Evolutionary conservation across 2,888 invertebrate genomes (phyloP), one percentile per base, ranked within the genome.

Genomic region (Tipula lateralis): DNA sequence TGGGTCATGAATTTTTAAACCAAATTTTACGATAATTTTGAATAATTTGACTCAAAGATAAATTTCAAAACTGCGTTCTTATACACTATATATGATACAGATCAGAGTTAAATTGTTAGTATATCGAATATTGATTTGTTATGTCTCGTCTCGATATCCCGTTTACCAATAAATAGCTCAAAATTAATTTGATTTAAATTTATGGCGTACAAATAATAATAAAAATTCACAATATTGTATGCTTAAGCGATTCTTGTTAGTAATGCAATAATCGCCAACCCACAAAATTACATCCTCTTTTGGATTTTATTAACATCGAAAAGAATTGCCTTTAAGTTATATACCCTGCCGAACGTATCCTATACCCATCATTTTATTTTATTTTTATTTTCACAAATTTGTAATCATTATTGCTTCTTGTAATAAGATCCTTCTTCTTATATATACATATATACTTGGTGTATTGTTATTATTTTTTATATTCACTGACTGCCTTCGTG

Each of bases 361-460:
- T 39, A 39, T 44, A 44, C 66, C 24, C 66, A 66, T 24, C 24
- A 50, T 50, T 50, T 66, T 1, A 66, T 66, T 66, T 66, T 66
- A 66, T 66, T 66, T 66, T 66, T 66, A 66, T 66, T 66, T 66
- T 66, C 66, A 24, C 66, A 66, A 66, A 66, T 66, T 66, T 66
- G 66, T 66, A 66, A 66, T 66, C 66, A 66, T 66, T 24, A 66
- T 66, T 66, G 19, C 24, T 66, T 12, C 24, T 50, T 44, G 44
- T 44, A 44, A 50, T 16, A n/a, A n/a, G n/a, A 50, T 50, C 12
- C 24, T 66, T 24, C 19, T 24, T 66, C 24, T 66, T 66, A 66
- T n/a, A n/a, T n/a, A n/a, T n/a, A n/a, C n/a, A n/a, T n/a, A n/a
- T n/a, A n/a, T 16, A 16, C 66, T 66, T 66, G 24, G 24, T 24